Conservation (phyloP, 2,888 invertebrate species). For the Dryococelus australis region DNA sequence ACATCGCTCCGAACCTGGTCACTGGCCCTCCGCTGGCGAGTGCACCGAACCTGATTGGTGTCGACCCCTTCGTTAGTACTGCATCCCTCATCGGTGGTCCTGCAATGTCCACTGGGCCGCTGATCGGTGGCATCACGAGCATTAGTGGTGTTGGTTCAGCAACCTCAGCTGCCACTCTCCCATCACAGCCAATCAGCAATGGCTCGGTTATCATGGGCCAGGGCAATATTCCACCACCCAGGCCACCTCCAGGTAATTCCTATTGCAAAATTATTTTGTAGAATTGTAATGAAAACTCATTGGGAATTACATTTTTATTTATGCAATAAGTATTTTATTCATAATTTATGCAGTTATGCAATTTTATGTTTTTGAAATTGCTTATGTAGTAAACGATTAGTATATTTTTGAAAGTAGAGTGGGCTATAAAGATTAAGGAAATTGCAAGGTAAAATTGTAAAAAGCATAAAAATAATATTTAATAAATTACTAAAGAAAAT, state of each 20-base stretch:
- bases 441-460: too few species aligned
- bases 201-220: conserved; percentile 34
- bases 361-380: too few species aligned
- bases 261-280: not conserved
- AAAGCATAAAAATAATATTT: too few species aligned
- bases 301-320: not conserved
- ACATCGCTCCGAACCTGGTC: conserved; percentile 60
- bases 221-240: conserved; percentile 34
- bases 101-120: conserved; percentile 43
- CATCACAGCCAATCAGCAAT: conserved; percentile 35
- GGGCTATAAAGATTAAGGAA: too few species aligned
- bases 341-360: too few species aligned
- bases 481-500: too few species aligned
- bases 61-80: conserved; percentile 41
- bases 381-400: too few species aligned
- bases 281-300: not conserved
- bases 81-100: conserved; percentile 31
- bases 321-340: too few species aligned
- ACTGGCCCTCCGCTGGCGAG: conserved; percentile 57
- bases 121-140: conserved; percentile 21
- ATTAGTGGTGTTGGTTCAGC: not conserved
- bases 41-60: conserved; percentile 62
- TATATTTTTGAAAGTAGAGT: too few species aligned
- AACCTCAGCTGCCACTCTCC: not conserved
- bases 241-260: conserved; percentile 40